These are phyloP conservation scores for Ormyrus rosae DNA, from an alignment of 2,888 invertebrate species.

Conservation along the genomic window DNA sequence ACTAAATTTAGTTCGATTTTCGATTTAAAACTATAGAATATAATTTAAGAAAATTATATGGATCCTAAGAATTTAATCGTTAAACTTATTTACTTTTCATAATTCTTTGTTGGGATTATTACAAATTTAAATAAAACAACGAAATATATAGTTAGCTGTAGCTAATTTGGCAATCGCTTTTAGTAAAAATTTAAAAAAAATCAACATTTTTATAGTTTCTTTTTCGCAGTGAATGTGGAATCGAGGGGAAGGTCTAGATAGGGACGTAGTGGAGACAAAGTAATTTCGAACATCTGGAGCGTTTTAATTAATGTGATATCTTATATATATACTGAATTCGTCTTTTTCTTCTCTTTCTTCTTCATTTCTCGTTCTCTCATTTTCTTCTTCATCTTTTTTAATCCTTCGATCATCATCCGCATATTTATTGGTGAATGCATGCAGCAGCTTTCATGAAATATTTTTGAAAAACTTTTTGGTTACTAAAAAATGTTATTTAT, in stretches of 20 bases:
- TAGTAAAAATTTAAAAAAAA: slow-evolving; percentile 10
- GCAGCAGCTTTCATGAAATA: background rate
- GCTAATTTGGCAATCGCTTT: too few relatives aligned
- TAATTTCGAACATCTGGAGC: slow-evolving; percentile 74
- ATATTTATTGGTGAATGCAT: background rate
- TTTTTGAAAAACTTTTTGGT: background rate
- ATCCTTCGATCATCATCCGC: slow-evolving; percentile 68
- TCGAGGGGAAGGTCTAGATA: slow-evolving; percentile 61
- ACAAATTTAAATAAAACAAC: slow-evolving; percentile 10
- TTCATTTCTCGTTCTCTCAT: slow-evolving; percentile 47
- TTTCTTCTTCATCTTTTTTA: slow-evolving; percentile 62
- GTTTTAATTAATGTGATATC: slow-evolving; percentile 72
- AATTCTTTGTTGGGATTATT: background rate
- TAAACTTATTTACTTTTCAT: background rate
- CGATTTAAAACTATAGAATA: background rate
- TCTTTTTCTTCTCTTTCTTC: slow-evolving; percentile 51
- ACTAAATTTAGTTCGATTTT: background rate
- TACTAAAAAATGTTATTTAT: slow-evolving; percentile 7
- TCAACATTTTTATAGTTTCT: slow-evolving; percentile 46
- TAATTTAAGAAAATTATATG: slow-evolving; percentile 5
- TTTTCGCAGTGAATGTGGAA: slow-evolving; percentile 61
- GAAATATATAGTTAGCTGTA: too few relatives aligned
- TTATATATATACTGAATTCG: slow-evolving; percentile 63
- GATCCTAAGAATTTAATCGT: background rate
- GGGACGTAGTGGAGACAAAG: slow-evolving; percentile 66